Conservation (phyloP, 1,140 invertebrate genomes). For the Proctacanthus coquilletti region DNA sequence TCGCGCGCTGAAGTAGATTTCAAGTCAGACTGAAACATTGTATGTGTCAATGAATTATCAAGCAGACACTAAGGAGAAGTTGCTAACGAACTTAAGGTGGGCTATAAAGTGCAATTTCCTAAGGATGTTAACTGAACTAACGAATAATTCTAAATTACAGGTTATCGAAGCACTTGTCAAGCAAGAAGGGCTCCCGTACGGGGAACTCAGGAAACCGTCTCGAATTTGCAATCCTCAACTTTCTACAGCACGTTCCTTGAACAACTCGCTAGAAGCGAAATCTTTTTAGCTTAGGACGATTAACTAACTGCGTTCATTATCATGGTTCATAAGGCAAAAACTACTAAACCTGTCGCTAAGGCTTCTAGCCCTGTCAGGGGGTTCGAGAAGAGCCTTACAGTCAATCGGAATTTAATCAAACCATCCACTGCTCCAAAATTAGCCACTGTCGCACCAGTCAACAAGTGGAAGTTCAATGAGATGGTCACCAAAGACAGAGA, state of each 20-base stretch:
- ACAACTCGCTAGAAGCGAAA: not conserved
- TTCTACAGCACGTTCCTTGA: not conserved
- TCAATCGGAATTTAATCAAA: too few species aligned
- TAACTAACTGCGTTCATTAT: too few species aligned
- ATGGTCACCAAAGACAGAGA: not conserved
- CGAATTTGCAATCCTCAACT: not conserved
- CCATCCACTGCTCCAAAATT: too few species aligned
- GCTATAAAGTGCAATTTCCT: not conserved
- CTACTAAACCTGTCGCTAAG: too few species aligned
- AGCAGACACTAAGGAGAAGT: conserved; percentile 2
- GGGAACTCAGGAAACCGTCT: not conserved
- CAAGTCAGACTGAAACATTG: not conserved
- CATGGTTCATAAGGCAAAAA: not conserved
- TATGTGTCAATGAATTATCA: conserved; percentile 4
- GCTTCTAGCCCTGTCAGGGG: too few species aligned
- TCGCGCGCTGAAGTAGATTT: too few species aligned
- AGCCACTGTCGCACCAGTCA: too few species aligned
- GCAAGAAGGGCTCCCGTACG: not conserved
- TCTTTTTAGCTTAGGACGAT: too few species aligned
- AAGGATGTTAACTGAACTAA: not conserved
- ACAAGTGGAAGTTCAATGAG: conserved; percentile 3
- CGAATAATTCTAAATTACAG: conserved; percentile 1
- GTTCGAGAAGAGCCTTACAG: too few species aligned
- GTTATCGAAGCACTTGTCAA: not conserved
- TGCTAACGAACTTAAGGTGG: not conserved